Evolutionary conservation across 64 coral and sea anemone species (phyloP), one percentile per base, ranked within the genome.

Genomic region (Actinia tenebrosa): DNA sequence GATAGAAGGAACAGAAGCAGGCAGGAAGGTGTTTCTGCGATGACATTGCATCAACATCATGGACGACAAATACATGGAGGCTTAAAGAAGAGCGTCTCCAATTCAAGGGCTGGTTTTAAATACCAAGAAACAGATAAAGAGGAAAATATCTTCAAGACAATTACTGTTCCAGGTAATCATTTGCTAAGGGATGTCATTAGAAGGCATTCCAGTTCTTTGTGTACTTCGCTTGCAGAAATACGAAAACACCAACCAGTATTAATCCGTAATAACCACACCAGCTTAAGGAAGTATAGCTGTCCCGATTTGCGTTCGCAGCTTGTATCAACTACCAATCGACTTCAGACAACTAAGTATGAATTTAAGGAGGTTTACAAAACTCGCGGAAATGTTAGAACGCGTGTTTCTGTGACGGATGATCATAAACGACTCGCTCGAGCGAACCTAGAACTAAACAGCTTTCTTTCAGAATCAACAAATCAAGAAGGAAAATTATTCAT

Each of bases 251-350:
- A 75, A 11, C 68, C 88, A 37, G 82, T 89, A 4, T 19, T 84
- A 16, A 89, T 89, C 77, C 88, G 88, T 19, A 89, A 89, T 52
- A 89, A 89, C 77, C 16, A 89, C 63, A 50, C 77, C 11, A 46
- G 81, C 15, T 83, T 89, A 84, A 64, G 88, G 16, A 89, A 89
- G 64, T 89, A 89, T 16, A 89, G 88, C n/a, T 89, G 80, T 56
- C 82, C 88, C 0, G 82, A 89, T 16, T 25, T 75, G 25, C n/a
- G 14, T 26, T 27, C 25, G 7, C 69, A 75, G 25, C 27, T 42
- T 11, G 69, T 15, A 3, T 10, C 25, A 75, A 13, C 8, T 25
- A 25, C 37, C 20, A 10, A 10, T 75, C 25, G 10, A 25, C 27
- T 30, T 27, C 26, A 30, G 1, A 13, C 9, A 75, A 27, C 25